Percentiles rank a stretch among this genome's conserved stretches.
Conservation (phyloP, 2,888 invertebrate genomes). For the Spisula subtruncata region DNA sequence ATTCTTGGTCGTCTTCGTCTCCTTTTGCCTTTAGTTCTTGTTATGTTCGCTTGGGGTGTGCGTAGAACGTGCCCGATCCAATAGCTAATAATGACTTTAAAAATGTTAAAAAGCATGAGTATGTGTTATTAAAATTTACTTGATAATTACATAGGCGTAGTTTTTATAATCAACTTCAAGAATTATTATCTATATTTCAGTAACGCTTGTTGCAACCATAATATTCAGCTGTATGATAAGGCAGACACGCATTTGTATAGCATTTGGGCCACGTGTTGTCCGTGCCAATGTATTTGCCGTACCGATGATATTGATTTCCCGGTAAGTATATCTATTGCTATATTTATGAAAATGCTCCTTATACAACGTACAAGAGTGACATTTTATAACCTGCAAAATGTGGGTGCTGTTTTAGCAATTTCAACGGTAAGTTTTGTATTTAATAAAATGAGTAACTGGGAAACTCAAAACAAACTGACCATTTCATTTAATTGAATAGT, state of each 20-base stretch:
- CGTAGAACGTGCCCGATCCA: background rate
- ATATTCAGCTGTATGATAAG: slow-evolving; percentile 47
- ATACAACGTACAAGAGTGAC: too few relatives aligned
- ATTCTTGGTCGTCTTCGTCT: too few relatives aligned
- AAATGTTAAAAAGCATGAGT: background rate
- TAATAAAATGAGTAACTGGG: too few relatives aligned
- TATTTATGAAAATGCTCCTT: too few relatives aligned
- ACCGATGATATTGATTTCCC: slow-evolving; percentile 58
- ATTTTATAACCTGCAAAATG: too few relatives aligned
- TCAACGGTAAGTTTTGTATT: too few relatives aligned
- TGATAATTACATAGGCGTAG: background rate
- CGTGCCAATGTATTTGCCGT: slow-evolving; percentile 56
- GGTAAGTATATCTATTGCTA: background rate
- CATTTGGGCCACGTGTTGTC: slow-evolving; percentile 62
- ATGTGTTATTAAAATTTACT: background rate
- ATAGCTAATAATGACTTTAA: background rate
- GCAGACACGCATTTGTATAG: slow-evolving; percentile 52
- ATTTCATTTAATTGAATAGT: too few relatives aligned
- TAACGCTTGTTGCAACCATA: slow-evolving; percentile 48
- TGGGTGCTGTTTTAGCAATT: too few relatives aligned
- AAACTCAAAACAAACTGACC: too few relatives aligned
- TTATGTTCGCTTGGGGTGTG: background rate
- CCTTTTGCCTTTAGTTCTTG: too few relatives aligned
- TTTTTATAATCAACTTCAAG: background rate
- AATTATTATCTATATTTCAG: slow-evolving; percentile 31